A percentile compares a stretch with the other conserved stretches of the same genome.
Evolutionary conservation across 1,140 invertebrate species (phyloP).

Genomic region (Linepithema humile): DNA sequence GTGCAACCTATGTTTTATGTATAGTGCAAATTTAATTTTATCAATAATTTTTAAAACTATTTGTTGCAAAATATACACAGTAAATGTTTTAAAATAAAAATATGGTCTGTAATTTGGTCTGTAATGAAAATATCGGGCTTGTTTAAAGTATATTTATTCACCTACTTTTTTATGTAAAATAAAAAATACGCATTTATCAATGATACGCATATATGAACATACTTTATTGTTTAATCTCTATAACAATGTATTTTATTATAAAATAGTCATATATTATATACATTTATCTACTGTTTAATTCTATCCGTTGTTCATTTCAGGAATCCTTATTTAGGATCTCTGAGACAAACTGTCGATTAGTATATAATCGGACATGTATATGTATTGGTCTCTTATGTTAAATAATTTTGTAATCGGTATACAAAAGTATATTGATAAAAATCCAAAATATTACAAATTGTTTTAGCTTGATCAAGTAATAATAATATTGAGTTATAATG

Average conservation of each 20-base stretch:
- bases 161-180: constrained; percentile 76
- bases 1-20: not conserved
- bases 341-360: constrained; percentile 76
- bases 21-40: constrained; percentile 26
- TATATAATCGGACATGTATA: constrained; percentile 69
- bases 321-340: constrained; percentile 74
- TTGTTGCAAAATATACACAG: constrained; percentile 32
- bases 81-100: not conserved
- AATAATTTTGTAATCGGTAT: constrained; percentile 40
- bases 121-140: constrained; percentile 33
- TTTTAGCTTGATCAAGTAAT: not conserved
- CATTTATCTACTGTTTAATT: constrained; percentile 74
- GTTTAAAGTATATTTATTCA: constrained; percentile 77
- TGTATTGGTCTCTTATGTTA: constrained; percentile 67
- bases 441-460: constrained; percentile 23
- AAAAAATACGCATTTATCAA: constrained; percentile 80
- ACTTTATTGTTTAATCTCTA: constrained; percentile 73
- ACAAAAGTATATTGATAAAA: not conserved
- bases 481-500: no score
- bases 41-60: constrained; percentile 34
- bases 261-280: constrained; percentile 80
- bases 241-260: constrained; percentile 78
- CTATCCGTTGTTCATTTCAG: constrained; percentile 73
- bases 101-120: not conserved
- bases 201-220: constrained; percentile 79